Base-by-base conservation (phyloP, 2,888 invertebrate species). In the Caenorhabditis afra region DNA sequence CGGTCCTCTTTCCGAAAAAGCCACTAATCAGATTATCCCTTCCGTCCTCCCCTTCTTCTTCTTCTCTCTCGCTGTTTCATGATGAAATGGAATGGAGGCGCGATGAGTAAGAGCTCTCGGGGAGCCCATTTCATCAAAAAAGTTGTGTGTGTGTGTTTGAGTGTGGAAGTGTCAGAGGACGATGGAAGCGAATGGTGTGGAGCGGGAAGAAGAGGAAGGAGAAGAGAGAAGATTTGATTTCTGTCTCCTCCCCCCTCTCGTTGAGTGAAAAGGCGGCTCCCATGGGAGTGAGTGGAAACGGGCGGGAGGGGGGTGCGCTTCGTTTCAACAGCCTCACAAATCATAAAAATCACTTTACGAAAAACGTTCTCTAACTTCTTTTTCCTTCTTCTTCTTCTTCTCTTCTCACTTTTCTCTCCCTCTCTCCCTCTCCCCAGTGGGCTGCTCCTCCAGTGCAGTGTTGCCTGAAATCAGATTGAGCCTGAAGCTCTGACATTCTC, bases 301-400 rank as follows among this genome's bases (percentile, higher is more conserved):
- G 29, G 4, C 29, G 29, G 4, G 4, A 29, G 4, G 29, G 7
- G 4, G 29, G 4, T 5, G 3, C 22, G n/a, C 4, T 53, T 22
- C 20, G 52, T 29, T 52, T 52, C 52, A 52, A 52, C 23, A 20
- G 29, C 23, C 57, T 50, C 49, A 64, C 73, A 64, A 73, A 64
- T 73, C 73, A 64, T 73, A 64, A 64, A 62, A 73, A 73, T 62
- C 64, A 64, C 58, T 58, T 64, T 58, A 64, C 53, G 62, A 62
- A 62, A 61, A 70, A 58, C 22, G 37, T 14, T 22, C 47, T 67
- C 41, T 47, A 47, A 18, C n/a, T 47, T 47, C 16, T 16, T 11
- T 10, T 16, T 10, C 3, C 47, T 47, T n/a, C 14, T 10, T 44
- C 3, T 44, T 44, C 14, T 44, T 14, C 44, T 4, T n/a, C n/a